These are phyloP conservation scores for Sardinella longiceps DNA, from an alignment of 2,797 vertebrate genomes.

Conservation along the genomic window DNA sequence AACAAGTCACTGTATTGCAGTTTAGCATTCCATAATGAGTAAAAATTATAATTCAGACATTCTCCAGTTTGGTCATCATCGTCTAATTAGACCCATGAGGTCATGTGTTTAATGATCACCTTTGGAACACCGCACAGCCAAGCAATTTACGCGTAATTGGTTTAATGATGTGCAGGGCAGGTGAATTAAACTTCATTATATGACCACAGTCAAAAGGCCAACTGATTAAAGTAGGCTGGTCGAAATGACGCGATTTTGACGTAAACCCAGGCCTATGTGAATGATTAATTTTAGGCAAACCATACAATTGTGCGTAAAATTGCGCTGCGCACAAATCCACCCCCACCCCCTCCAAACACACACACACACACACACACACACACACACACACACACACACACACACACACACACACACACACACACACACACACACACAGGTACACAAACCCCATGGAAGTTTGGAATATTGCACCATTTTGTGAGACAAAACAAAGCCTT, in stretches of 20 bases:
- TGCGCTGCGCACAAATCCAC: too few species aligned
- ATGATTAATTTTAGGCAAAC: not conserved
- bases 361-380: too few species aligned
- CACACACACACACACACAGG: too few species aligned
- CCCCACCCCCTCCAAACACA: too few species aligned
- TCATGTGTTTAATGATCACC: not conserved
- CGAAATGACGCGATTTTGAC: not conserved
- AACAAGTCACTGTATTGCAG: not conserved
- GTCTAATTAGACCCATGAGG: not conserved
- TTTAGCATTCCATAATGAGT: not conserved
- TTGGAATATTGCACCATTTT: too few species aligned
- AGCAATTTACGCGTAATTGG: not conserved
- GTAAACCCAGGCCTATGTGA: not conserved
- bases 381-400: too few species aligned
- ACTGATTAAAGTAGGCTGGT: not conserved
- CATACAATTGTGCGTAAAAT: too few species aligned
- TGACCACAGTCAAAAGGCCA: not conserved
- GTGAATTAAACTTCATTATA: conserved; percentile 19
- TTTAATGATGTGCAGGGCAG: conserved; percentile 5
- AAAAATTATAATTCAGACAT: not conserved
- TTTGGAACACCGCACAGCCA: not conserved
- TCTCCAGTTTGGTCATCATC: not conserved
- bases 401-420: too few species aligned
- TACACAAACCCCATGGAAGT: too few species aligned
- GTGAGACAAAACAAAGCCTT: too few species aligned